Percentiles rank a stretch among this genome's conserved stretches.
phyloP scores from a whole-genome alignment of 2,113 vertebrate genomes.

The Erinaceus europaeus region DNA sequence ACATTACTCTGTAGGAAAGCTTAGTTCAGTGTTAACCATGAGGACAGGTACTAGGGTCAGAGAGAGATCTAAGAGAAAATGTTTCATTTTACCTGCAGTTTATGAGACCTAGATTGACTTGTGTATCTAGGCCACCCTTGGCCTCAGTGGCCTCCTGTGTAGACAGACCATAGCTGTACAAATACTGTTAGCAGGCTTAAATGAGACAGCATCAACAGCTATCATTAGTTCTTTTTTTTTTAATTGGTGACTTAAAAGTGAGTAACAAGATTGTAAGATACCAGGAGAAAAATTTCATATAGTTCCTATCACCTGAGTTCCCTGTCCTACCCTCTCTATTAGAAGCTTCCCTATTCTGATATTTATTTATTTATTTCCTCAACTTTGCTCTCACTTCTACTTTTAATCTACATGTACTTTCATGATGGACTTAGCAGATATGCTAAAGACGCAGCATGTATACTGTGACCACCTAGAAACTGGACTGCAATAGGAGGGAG shows the following conservation, averaged over 20 bases:
- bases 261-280: too few species aligned
- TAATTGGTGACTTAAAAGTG: too few species aligned
- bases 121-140: background rate
- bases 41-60: background rate
- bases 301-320: background rate
- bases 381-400: background rate
- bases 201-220: background rate
- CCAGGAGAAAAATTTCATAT: too few species aligned
- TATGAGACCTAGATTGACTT: background rate
- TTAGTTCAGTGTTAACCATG: background rate
- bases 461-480: background rate
- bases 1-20: background rate
- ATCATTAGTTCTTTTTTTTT: background rate
- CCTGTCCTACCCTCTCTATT: too few species aligned
- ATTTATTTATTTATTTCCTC: too few species aligned
- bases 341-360: too few species aligned
- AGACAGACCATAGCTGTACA: background rate
- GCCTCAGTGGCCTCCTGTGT: background rate
- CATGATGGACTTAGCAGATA: background rate
- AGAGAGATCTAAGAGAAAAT: background rate
- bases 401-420: accelerated
- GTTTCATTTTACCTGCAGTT: background rate
- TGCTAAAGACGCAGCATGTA: background rate
- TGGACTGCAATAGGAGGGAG: background rate
- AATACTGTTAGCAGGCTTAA: background rate